A percentile compares a stretch with the other conserved stretches of the same genome.
phyloP scores from a whole-genome alignment of 1,140 invertebrate genomes.

The Bombus confusus region DNA sequence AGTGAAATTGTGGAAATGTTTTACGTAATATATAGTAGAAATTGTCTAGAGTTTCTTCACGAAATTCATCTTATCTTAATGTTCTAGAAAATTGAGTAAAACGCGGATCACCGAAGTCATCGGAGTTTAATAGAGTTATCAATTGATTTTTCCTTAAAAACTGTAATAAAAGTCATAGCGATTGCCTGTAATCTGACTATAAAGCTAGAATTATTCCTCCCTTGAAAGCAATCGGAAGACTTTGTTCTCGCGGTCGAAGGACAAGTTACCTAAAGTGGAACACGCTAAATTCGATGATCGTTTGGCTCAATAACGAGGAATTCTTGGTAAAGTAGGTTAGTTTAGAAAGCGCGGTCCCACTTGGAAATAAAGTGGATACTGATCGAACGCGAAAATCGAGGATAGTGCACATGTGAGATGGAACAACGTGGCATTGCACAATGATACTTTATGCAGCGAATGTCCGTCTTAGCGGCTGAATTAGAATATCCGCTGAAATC shows the following conservation, averaged over 20 bases:
- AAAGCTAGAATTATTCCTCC: neutral
- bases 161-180: neutral
- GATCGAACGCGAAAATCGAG: neutral
- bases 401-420: neutral
- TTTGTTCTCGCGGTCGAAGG: neutral
- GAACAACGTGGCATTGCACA: neutral
- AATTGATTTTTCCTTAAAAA: neutral
- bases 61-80: too few species aligned
- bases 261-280: constrained; percentile 1
- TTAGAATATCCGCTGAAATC: too few species aligned
- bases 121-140: neutral
- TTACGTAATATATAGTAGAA: too few species aligned
- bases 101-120: too few species aligned
- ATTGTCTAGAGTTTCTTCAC: too few species aligned
- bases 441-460: neutral
- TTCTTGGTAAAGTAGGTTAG: constrained; percentile 36
- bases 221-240: neutral
- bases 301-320: constrained; percentile 33
- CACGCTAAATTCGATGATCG: constrained; percentile 40
- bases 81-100: too few species aligned
- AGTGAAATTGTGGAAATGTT: too few species aligned
- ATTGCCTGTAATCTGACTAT: neutral
- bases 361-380: constrained; percentile 5
- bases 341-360: constrained; percentile 6
- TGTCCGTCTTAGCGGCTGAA: too few species aligned